These are phyloP conservation scores for Aspiorhynchus laticeps DNA, from an alignment of 2,113 vertebrate genomes.

Conservation along the genomic window DNA sequence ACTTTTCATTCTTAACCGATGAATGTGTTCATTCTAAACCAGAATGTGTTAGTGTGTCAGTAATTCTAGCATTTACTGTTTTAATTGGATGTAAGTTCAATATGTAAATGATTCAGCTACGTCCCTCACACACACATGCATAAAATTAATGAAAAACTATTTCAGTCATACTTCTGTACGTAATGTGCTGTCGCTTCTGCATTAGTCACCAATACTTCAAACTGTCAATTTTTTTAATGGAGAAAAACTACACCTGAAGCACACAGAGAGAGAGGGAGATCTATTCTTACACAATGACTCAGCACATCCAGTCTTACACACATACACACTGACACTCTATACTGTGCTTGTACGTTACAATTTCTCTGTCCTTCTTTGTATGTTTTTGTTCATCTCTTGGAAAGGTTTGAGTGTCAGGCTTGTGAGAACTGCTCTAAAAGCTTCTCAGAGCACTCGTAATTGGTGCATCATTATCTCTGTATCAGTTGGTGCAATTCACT, in stretches of 20 bases:
- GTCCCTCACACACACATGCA: slow-evolving; percentile 9
- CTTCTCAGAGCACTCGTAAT: not conserved
- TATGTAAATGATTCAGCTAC: slow-evolving; percentile 34
- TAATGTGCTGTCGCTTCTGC: not conserved
- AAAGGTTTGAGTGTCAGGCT: slow-evolving; percentile 13
- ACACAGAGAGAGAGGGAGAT: slow-evolving; percentile 53
- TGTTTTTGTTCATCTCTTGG: slow-evolving; percentile 14
- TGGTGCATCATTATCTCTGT: slow-evolving; percentile 6
- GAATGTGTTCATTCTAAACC: not conserved
- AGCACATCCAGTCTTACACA: slow-evolving; percentile 13
- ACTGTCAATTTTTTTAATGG: slow-evolving; percentile 23
- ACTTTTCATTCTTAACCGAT: not conserved
- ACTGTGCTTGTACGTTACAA: not conserved
- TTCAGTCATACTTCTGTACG: slow-evolving; percentile 1
- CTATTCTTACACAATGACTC: slow-evolving; percentile 48
- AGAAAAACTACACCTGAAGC: slow-evolving; percentile 60
- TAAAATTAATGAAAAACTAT: not conserved
- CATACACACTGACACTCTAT: slow-evolving; percentile 1
- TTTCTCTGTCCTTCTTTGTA: not conserved
- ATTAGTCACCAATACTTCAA: slow-evolving; percentile 6
- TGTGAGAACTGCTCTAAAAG: slow-evolving; percentile 17
- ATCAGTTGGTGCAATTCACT: not conserved
- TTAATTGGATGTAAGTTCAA: slow-evolving; percentile 33
- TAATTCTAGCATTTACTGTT: not conserved
- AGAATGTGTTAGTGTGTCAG: not conserved